These are phyloP conservation scores for Aphidoletes aphidimyza DNA, from an alignment of 2,888 invertebrate genomes.

Conservation along the genomic window DNA sequence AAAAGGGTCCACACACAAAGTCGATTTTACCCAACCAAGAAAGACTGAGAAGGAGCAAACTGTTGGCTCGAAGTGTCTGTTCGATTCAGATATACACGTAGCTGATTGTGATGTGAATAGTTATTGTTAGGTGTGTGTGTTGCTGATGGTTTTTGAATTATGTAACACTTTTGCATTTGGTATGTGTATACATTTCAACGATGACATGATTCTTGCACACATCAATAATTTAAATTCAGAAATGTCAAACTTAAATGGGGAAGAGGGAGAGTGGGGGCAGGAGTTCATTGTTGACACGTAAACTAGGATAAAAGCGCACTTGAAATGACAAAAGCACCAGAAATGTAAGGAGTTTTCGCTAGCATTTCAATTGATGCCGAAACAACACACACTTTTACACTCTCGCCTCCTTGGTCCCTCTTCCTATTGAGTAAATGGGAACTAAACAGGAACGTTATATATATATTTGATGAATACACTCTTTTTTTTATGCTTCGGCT, in stretches of 20 bases:
- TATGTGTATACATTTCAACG: neutral
- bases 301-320: slow-evolving; percentile 41
- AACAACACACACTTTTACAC: neutral
- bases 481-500: no score
- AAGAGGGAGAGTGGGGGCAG: no score
- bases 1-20: neutral
- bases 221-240: slow-evolving; percentile 29
- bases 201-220: neutral
- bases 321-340: slow-evolving; percentile 17
- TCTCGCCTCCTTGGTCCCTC: no score
- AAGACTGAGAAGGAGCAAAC: neutral
- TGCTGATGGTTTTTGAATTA: slow-evolving; percentile 30
- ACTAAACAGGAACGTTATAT: neutral
- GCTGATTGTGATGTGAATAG: neutral
- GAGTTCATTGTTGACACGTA: slow-evolving; percentile 24
- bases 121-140: slow-evolving; percentile 1
- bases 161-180: slow-evolving; percentile 40
- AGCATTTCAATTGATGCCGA: slow-evolving; percentile 6
- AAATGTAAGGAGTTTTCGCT: neutral
- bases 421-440: no score
- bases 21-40: neutral
- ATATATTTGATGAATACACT: neutral
- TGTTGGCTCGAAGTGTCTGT: no score
- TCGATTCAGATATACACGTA: neutral
- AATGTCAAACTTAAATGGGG: no score